These are phyloP conservation scores for Microchirus variegatus DNA, from an alignment of 2,797 vertebrate species.

Conservation along the genomic window DNA sequence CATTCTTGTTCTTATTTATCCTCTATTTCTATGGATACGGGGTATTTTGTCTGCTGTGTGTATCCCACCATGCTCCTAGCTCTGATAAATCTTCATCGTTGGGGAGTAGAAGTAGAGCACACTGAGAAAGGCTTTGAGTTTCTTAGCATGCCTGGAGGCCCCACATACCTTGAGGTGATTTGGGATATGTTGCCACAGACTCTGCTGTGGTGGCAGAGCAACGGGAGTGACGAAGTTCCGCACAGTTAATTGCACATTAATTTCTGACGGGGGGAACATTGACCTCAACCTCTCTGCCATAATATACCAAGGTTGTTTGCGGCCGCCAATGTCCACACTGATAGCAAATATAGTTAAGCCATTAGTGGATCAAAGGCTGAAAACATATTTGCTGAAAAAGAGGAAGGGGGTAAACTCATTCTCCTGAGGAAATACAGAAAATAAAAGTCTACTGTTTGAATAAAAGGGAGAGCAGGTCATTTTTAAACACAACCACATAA, in stretches of 20 bases:
- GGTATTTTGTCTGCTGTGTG: conserved; percentile 3
- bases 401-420: conserved; percentile 19
- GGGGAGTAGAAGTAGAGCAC: conserved; percentile 39
- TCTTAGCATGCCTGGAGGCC: conserved; percentile 62
- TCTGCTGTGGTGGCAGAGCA: conserved; percentile 45
- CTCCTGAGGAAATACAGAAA: conserved; percentile 35
- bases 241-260: conserved; percentile 65
- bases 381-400: conserved; percentile 41
- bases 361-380: conserved; percentile 29
- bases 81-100: conserved; percentile 43
- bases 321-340: conserved; percentile 25
- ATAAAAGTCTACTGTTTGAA: conserved; percentile 20
- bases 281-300: conserved; percentile 37
- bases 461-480: conserved; percentile 19
- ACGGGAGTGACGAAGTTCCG: conserved; percentile 52
- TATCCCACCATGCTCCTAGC: conserved; percentile 6
- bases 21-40: conserved; percentile 3
- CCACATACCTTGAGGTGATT: conserved; percentile 65
- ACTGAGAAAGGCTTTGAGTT: conserved; percentile 38
- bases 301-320: conserved; percentile 44
- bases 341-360: conserved; percentile 29
- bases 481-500: conserved; percentile 17
- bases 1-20: neutral
- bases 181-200: conserved; percentile 61
- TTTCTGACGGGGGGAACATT: conserved; percentile 59